Conservation (phyloP, 2,797 vertebrate species). For the Borostomias antarcticus region DNA sequence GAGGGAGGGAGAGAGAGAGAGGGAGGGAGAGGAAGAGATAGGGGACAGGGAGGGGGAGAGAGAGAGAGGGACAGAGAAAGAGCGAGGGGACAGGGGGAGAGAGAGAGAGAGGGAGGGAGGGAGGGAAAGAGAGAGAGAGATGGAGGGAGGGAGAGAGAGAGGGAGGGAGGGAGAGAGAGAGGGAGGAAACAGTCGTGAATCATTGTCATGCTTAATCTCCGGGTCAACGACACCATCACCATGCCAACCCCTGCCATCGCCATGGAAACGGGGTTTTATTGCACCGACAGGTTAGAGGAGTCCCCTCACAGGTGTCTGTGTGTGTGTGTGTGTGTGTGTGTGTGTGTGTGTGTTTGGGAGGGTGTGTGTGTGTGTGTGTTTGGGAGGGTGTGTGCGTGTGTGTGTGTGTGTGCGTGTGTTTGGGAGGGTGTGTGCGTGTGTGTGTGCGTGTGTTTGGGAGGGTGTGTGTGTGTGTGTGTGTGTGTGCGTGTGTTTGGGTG, state of each 20-base stretch:
- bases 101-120: conserved; percentile 49
- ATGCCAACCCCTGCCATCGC: conserved; percentile 67
- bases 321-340: conserved; percentile 15
- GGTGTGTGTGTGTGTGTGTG: conserved; percentile 7
- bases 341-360: conserved; percentile 36
- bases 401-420: conserved; percentile 5
- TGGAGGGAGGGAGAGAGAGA: background rate
- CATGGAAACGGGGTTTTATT: conserved; percentile 70
- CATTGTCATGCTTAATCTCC: conserved; percentile 72
- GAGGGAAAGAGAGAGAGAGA: conserved; percentile 44
- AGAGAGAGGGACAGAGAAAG: no score
- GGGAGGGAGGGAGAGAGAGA: no score
- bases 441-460: conserved; percentile 45
- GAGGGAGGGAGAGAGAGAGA: conserved; percentile 31
- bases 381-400: conserved; percentile 40
- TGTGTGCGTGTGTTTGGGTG: conserved; percentile 39
- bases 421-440: no score
- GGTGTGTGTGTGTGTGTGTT: conserved; percentile 7
- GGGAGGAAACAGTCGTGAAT: conserved; percentile 44
- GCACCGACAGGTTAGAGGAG: conserved; percentile 55
- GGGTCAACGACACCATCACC: conserved; percentile 73
- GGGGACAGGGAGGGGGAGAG: background rate
- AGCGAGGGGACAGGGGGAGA: conserved; percentile 25
- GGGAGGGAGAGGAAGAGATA: conserved; percentile 57
- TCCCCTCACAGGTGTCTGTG: conserved; percentile 49